Evolutionary conservation across 2,888 invertebrate genomes (phyloP).

Genomic region (Cactoblastis cactorum): DNA sequence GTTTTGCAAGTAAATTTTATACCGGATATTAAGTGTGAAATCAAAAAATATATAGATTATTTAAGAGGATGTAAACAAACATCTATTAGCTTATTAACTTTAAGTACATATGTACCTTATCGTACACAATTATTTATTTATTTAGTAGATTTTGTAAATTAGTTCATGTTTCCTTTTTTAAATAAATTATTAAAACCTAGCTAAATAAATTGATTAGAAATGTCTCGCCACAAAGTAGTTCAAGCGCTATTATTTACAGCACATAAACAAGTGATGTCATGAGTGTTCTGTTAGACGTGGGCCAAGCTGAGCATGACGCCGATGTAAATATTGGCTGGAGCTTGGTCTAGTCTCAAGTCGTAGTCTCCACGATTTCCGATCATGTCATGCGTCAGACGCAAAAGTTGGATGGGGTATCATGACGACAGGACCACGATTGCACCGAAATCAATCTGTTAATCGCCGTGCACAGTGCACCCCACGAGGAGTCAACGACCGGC

Average conservation of each 20-base stretch:
- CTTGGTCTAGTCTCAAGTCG: too few relatives aligned
- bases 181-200: too few relatives aligned
- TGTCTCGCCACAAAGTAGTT: background rate
- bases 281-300: background rate
- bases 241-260: background rate
- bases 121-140: too few relatives aligned
- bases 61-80: too few relatives aligned
- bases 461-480: conserved; percentile 40
- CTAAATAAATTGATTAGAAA: too few relatives aligned
- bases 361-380: background rate
- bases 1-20: too few relatives aligned
- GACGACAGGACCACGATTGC: conserved; percentile 24
- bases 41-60: too few relatives aligned
- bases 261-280: conserved; percentile 2
- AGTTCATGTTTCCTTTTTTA: too few relatives aligned
- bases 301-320: background rate
- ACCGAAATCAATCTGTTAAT: conserved; percentile 49
- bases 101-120: too few relatives aligned
- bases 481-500: conserved; percentile 67
- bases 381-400: background rate
- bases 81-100: too few relatives aligned
- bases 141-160: too few relatives aligned
- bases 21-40: too few relatives aligned
- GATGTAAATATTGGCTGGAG: conserved; percentile 6
- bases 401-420: background rate